These are phyloP conservation scores for Nothura maculosa DNA, from an alignment of 2,797 vertebrate species.

Conservation along the genomic window DNA sequence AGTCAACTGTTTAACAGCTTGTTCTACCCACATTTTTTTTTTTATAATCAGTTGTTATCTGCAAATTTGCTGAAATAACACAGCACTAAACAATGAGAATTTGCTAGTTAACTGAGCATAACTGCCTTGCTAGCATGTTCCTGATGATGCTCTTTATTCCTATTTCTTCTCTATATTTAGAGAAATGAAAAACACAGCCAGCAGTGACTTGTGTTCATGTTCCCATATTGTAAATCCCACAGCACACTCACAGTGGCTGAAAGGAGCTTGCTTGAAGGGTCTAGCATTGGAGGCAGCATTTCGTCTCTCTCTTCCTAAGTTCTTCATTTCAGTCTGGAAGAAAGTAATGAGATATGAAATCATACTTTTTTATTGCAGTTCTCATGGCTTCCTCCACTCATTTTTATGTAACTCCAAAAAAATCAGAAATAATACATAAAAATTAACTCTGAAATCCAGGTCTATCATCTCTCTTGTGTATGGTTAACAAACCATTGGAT, in stretches of 20 bases:
- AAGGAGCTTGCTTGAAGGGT: background rate
- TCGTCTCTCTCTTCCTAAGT: background rate
- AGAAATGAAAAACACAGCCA: background rate
- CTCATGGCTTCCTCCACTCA: background rate
- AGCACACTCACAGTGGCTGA: background rate
- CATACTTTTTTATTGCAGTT: background rate
- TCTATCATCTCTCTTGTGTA: background rate
- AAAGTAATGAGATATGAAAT: background rate
- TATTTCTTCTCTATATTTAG: background rate
- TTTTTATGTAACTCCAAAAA: background rate
- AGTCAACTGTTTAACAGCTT: background rate
- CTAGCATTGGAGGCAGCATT: background rate
- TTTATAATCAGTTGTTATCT: background rate
- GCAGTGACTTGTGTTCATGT: background rate
- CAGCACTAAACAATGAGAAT: background rate
- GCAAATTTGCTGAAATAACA: background rate
- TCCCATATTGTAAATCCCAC: background rate
- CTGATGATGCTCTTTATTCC: background rate
- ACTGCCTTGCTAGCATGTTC: rapidly evolving
- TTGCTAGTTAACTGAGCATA: background rate
- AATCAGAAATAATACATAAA: background rate
- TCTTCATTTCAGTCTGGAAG: constrained; percentile 23
- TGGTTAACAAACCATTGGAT: background rate
- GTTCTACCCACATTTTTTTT: background rate
- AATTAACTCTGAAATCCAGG: background rate